Percentiles rank a stretch among this genome's conserved stretches.
These are phyloP conservation scores for Oligia fasciuncula DNA, from an alignment of 2,888 invertebrate genomes.

Conservation along the genomic window DNA sequence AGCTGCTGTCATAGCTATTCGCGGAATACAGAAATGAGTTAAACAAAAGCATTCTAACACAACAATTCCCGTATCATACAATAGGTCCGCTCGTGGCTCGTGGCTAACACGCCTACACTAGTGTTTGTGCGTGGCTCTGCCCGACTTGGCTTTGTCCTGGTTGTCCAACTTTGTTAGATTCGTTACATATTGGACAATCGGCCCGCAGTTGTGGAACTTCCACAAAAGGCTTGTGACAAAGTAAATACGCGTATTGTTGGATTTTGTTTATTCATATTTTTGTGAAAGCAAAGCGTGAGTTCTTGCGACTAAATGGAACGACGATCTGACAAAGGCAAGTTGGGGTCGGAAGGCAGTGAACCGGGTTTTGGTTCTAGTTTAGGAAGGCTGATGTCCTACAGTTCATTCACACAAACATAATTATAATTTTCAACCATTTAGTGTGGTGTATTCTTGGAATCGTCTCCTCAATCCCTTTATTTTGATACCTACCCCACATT, in stretches of 20 bases:
- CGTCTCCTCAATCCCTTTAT: too few relatives aligned
- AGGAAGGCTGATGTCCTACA: not conserved
- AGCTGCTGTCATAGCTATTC: not conserved
- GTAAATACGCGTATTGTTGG: constrained; percentile 11
- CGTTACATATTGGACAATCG: constrained; percentile 29
- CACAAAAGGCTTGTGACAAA: constrained; percentile 32
- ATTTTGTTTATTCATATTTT: constrained; percentile 38
- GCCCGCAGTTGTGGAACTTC: constrained; percentile 27
- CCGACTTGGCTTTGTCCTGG: constrained; percentile 4
- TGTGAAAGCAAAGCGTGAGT: constrained; percentile 14
- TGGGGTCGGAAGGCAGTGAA: not conserved
- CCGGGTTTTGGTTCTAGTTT: not conserved
- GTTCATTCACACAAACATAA: not conserved
- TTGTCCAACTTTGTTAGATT: constrained; percentile 27
- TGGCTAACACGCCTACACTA: constrained; percentile 3
- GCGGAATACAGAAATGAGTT: not conserved
- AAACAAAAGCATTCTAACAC: not conserved
- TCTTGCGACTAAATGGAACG: not conserved
- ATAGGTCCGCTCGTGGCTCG: too few relatives aligned
- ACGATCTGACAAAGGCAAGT: not conserved
- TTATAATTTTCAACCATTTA: not conserved
- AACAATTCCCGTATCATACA: not conserved
- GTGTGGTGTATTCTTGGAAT: not conserved
- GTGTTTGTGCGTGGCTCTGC: constrained; percentile 19
- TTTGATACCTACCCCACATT: not conserved